Base-by-base conservation (phyloP, 2,797 vertebrate genomes). In the Sciurus vulgaris region DNA sequence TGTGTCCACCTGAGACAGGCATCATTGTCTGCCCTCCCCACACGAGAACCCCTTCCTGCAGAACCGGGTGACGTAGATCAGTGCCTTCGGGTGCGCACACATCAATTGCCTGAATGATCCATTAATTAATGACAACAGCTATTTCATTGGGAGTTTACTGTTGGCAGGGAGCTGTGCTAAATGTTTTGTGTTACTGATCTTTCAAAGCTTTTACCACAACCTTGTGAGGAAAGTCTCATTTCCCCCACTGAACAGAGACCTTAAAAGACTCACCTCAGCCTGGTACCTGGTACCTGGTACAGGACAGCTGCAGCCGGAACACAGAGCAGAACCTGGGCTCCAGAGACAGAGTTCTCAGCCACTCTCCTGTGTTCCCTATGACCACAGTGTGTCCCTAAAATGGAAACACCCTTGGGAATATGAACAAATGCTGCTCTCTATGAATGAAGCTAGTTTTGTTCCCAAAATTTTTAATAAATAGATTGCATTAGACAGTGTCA, bases 381-480 rank as follows among this genome's bases (percentile, higher is more conserved):
- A 89, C 44, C 24, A 49, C 15, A 49, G 6, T 28, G 8, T 30
- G 59, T 44, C 49, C 69, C 41, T 77, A 73, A 76, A 65, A 44
- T 28, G 2, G 41, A 54, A 83, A 54, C 14, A 35, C 38, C 30
- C 24, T 65, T 65, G 67, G 49, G 76, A 81, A 81, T 51, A 26
- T n/a, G 63, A 73, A 86, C 47, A 61, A 54, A 67, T 69, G 35
- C 44, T 74, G 33, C 35, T 70, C 3, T 63, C 69, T 69, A 8
- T 33, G 30, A 84, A 76, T 78, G 85, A 87, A 89, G 73, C 35
- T 70, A 69, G 1, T 63, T 88, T 63, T n/a, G 7, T 56, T 93
- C 44, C 65, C 73, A 81, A 30, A 11, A 82, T 49, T 93, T 89
- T 87, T 63, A 73, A 30, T 67, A 85, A 88, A n/a, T 51, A 59